Percentiles rank a stretch among this genome's conserved stretches.
phyloP scores from a whole-genome alignment of 2,113 vertebrate species.

The Platysteira castanea region DNA sequence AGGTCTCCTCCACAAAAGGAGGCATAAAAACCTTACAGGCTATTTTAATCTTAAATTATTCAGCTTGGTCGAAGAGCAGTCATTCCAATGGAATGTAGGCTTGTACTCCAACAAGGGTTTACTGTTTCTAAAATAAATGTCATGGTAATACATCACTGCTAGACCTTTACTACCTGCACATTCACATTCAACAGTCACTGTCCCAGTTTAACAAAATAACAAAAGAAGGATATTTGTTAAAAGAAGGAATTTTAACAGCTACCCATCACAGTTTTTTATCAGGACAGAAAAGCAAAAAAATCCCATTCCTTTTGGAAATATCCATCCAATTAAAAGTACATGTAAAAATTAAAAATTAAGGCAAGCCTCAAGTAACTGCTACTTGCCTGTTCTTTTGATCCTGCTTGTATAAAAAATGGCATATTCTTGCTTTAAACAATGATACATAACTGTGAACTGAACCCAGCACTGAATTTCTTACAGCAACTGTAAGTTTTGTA shows the following conservation, averaged over 20 bases:
- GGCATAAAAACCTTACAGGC: not conserved
- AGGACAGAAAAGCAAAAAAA: not conserved
- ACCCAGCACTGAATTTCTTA: not conserved
- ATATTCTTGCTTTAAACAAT: not conserved
- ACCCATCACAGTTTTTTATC: not conserved
- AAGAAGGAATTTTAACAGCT: not conserved
- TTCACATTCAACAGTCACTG: not conserved
- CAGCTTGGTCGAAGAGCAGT: not conserved
- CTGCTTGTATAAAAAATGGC: not conserved
- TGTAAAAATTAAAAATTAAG: not conserved
- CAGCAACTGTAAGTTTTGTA: not conserved
- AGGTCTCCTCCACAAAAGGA: not conserved
- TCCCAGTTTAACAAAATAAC: not conserved
- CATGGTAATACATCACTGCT: not conserved
- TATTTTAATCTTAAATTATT: conserved; percentile 37
- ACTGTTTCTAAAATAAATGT: conserved; percentile 38
- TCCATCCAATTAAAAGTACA: not conserved
- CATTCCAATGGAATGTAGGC: conserved; percentile 29
- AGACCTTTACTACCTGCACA: not conserved
- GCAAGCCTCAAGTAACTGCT: not conserved
- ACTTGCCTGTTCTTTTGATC: not conserved
- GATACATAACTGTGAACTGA: not conserved
- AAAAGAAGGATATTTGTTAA: not conserved
- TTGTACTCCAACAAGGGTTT: not conserved
- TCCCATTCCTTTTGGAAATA: not conserved